These are phyloP conservation scores for Carcharodon carcharias DNA, from an alignment of 2,797 vertebrate species.

Conservation along the genomic window DNA sequence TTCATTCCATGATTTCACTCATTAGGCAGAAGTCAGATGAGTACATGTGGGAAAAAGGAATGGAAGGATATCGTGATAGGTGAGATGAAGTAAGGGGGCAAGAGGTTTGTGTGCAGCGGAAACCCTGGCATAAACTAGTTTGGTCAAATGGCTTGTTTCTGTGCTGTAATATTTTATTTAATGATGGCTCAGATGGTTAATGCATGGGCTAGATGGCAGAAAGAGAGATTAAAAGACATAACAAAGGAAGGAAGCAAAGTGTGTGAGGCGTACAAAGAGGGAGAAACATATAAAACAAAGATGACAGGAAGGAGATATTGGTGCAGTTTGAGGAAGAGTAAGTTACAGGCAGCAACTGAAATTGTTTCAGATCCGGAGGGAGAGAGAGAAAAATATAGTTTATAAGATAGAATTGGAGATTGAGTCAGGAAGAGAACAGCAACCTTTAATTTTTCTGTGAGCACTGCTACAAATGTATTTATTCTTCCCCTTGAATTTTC, in stretches of 20 bases:
- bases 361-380: background rate
- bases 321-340: background rate
- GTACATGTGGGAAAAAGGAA: background rate
- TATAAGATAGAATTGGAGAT: background rate
- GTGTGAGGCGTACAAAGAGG: background rate
- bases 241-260: background rate
- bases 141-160: background rate
- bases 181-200: background rate
- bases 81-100: background rate
- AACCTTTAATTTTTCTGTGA: background rate
- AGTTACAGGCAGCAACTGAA: background rate
- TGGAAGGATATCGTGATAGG: background rate
- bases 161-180: background rate
- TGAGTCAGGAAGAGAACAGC: background rate
- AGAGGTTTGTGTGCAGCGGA: background rate
- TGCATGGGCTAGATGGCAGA: background rate
- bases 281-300: background rate
- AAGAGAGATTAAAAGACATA: background rate
- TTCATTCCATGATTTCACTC: background rate
- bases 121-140: background rate
- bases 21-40: background rate
- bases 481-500: background rate
- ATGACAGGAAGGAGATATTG: background rate
- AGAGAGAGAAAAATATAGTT: background rate
- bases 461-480: background rate